A percentile compares a stretch with the other conserved stretches of the same genome.
phyloP scores from a whole-genome alignment of 2,113 vertebrate genomes.

The Deroptyus accipitrinus region DNA sequence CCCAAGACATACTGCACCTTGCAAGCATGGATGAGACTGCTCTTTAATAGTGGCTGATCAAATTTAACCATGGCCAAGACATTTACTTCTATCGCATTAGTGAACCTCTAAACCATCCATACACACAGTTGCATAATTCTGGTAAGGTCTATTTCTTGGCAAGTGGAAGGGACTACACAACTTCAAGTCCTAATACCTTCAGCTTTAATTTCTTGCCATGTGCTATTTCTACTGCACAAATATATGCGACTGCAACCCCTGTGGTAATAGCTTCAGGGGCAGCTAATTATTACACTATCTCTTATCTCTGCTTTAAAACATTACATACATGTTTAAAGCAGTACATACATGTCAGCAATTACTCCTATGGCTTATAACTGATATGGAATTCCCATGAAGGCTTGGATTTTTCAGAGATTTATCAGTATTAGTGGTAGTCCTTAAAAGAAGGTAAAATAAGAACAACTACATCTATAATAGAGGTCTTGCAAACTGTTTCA shows the following conservation, averaged over 20 bases:
- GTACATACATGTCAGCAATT: not conserved
- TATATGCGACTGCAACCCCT: not conserved
- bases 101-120: not conserved
- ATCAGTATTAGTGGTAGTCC: not conserved
- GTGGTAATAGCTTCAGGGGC: not conserved
- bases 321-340: no score
- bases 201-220: not conserved
- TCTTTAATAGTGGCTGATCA: not conserved
- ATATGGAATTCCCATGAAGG: not conserved
- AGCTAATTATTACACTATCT: not conserved
- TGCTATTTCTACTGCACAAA: not conserved
- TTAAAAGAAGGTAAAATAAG: not conserved
- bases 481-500: not conserved
- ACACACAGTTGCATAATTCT: not conserved
- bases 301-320: not conserved
- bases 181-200: not conserved
- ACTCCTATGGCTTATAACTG: not conserved
- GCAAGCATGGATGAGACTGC: fast-evolving
- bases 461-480: not conserved
- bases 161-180: not conserved
- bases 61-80: not conserved
- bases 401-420: not conserved
- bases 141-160: not conserved
- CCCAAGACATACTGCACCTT: not conserved
- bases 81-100: not conserved